Evolutionary conservation across 2,113 vertebrate genomes (phyloP).

Genomic region (Trachemys scripta): DNA sequence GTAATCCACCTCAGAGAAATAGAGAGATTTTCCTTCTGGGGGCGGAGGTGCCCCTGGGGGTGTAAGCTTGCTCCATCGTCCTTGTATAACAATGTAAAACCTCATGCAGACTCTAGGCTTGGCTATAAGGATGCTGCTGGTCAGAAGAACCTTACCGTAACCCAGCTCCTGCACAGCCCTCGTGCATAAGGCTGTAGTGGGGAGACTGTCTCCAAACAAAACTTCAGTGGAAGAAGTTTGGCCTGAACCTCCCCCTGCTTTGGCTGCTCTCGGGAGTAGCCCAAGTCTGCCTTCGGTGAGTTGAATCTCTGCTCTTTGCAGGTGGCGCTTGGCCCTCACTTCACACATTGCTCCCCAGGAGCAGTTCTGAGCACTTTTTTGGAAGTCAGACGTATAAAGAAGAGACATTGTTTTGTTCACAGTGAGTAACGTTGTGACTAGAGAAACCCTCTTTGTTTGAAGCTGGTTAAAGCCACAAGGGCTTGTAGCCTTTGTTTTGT

Average conservation of each 20-base stretch:
- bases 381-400: neutral
- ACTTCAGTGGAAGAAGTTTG: neutral
- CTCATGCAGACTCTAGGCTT: neutral
- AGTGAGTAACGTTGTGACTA: fast-evolving
- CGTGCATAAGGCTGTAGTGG: fast-evolving
- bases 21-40: neutral
- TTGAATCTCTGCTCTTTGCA: conserved; percentile 20
- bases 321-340: neutral
- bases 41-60: conserved; percentile 1
- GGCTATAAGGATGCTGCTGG: neutral
- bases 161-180: neutral
- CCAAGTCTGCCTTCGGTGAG: conserved; percentile 18
- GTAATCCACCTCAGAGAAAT: neutral
- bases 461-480: neutral
- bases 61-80: neutral
- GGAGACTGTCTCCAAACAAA: neutral
- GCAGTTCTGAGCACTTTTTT: neutral
- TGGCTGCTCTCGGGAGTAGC: neutral
- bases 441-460: neutral
- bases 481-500: neutral
- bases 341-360: neutral
- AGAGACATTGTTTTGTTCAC: neutral
- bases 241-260: neutral
- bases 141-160: neutral
- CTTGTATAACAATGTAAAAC: fast-evolving